Base-by-base conservation (phyloP, 2,113 vertebrate genomes). In the Hiodon tergisus region DNA sequence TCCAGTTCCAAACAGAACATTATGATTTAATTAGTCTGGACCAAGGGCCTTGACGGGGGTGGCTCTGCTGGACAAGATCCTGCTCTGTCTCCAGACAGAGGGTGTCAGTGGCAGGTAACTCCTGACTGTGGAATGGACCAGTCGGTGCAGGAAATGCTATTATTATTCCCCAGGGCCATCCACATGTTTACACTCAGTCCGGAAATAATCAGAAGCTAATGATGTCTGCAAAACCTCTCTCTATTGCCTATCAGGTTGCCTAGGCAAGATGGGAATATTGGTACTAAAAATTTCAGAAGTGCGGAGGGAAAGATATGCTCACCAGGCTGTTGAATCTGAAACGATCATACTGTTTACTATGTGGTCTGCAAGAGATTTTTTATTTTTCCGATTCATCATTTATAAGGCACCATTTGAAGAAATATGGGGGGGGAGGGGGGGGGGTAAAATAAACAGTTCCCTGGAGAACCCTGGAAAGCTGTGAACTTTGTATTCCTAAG, bases 401-500 rank as follows among this genome's bases (percentile, higher is more conserved):
- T 48, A 13, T 11, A 59, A 16, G 1, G 4, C 70, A 50, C 54
- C 13, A n/a, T 54, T 16, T 54, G 68, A 55, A 54, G 46, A 72
- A 72, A 60, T 31, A 31, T 31, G 31, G 31, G 31, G 31, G 31
- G 31, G 31, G n/a, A n/a, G 31, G 31, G 31, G 31, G 55, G 69
- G 55, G 16, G 13, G 53, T 5, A 57, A 71, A 57, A 9, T 47
- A 72, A 72, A 47, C 6, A 8, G 59, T 69, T 72, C 31, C 70
- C 70, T 9, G 9, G 60, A 54, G 31, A 55, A 31, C 31, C 31
- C 31, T 31, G 31, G 16, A n/a, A 31, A 16, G 50, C 67, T 68
- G 11, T 16, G 50, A 9, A 31, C 53, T 71, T 71, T 71, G 70
- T 57, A 60, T 17, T 17, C n/a, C 70, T 60, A 48, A 59, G 70